Base-by-base conservation (phyloP, 2,888 invertebrate species). In the Lycaena phlaeas region DNA sequence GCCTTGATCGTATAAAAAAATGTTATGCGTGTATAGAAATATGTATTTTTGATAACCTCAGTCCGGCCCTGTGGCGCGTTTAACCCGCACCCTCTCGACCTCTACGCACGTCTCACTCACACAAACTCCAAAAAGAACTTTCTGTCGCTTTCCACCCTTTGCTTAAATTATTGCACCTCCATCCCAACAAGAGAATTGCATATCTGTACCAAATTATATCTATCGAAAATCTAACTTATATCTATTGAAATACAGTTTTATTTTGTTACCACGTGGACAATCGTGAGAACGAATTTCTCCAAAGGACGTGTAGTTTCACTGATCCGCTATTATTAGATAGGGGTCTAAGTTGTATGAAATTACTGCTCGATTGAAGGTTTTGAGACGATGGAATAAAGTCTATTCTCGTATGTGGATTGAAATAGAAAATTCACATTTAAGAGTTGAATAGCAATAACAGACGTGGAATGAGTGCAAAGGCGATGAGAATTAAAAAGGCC, bases 71-170 rank as follows among this genome's bases (percentile, higher is more conserved):
- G 82, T 46, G 47, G 54, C 70, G 74, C 76, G 70, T 77, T 75
- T 71, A 68, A 70, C 77, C 76, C 73, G 71, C 77, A 75, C 76
- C 72, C 79, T 67, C 69, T 65, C 77, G 69, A 69, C 73, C 76
- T 63, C 69, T 81, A 82, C 81, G 82, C 82, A 82, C 70, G 64
- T 84, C 82, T 82, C 84, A 78, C 82, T 84, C 84, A 76, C 84
- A 82, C 84, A 76, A 81, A 82, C 76, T 78, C 70, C 76, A 82
- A 84, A 84, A 84, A 84, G 82, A 82, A 82, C 76, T 71, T 62
- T 69, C 82, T 68, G 68, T 82, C 82, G 81, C 82, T 63, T 75
- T 79, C 81, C 79, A 74, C 78, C 84, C 81, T 70, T 78, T 76
- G 81, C 82, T 82, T 82, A 81, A 84, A 84, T 84, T 82, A 84